Evolutionary conservation across 1,140 invertebrate species (phyloP), one percentile per base, ranked within the genome.

Genomic region (Temnothorax nylanderi): DNA sequence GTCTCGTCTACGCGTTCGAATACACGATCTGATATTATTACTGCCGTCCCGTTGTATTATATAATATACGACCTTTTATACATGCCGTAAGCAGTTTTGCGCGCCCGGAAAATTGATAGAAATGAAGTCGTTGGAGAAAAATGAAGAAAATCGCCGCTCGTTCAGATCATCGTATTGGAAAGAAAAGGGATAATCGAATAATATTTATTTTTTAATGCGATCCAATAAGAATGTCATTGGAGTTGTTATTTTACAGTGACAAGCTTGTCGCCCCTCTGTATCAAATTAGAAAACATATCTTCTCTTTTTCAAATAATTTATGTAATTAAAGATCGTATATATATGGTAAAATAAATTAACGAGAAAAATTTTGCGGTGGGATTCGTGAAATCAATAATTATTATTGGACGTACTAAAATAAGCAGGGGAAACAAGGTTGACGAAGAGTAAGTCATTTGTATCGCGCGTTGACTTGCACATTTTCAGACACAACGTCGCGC

Each of bases 1-100:
- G 81, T 78, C 44, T 75, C 90, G 64, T 74, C 88, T 88, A 78
- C 77, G 67, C 78, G 67, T 75, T 47, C 85, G 87, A 56, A 90
- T 91, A 91, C 88, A 91, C 88, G 65, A 89, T 92, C 90, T 87
- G 86, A 91, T 88, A 87, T 92, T 93, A 92, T 93, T 93, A 91
- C 76, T 44, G 64, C 44, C 32, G 84, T 74, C 62, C 85, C 72
- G 34, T 87, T 77, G 64, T 69, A 84, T 91, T 77, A 86, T 86
- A 82, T 91, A 88, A 91, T 87, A 91, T 89, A 91, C 64, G 62
- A 51, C 89, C 58, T 62, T 81, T 88, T 88, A 80, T 87, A 71
- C 69, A 64, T 34, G 67, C 49, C 56, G 18, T 71, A 72, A 26
- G 41, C 16, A 44, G 56, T 58, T 69, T 56, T 11, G 7, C 71